Evolutionary conservation across 2,888 invertebrate genomes (phyloP).

Genomic region (Azorinus chamasolen): DNA sequence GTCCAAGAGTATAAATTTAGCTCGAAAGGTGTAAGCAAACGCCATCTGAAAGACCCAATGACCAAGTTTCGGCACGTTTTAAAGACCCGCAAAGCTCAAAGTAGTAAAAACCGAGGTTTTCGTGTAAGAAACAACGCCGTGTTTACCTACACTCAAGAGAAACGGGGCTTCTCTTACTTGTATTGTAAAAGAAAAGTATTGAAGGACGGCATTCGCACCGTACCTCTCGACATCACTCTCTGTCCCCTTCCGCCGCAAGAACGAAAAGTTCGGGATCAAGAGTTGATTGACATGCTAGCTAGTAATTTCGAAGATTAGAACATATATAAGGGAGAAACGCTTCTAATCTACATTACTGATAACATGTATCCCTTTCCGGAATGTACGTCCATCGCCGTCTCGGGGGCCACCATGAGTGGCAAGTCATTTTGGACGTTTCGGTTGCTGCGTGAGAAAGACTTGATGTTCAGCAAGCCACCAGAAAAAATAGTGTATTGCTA

Average conservation of each 20-base stretch:
- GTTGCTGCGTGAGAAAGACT: constrained; percentile 9
- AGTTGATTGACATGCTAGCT: constrained; percentile 24
- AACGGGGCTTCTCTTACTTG: constrained; percentile 44
- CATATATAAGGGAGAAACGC: too few species aligned
- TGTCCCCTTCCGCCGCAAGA: constrained; percentile 24
- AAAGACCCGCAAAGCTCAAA: constrained; percentile 19
- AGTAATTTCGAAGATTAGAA: constrained; percentile 7
- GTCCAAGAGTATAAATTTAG: constrained; percentile 46
- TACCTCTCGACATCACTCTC: constrained; percentile 37
- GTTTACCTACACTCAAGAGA: constrained; percentile 31
- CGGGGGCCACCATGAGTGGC: constrained; percentile 21
- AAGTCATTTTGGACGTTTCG: constrained; percentile 15
- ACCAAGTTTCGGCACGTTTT: constrained; percentile 35
- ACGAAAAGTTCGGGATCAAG: constrained; percentile 22
- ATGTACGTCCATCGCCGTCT: constrained; percentile 31
- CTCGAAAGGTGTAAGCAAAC: constrained; percentile 45
- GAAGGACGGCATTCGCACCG: constrained; percentile 42
- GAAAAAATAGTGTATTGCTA: constrained; percentile 30
- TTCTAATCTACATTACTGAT: background rate
- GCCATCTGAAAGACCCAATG: constrained; percentile 32
- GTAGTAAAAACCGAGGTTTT: constrained; percentile 33
- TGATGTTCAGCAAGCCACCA: constrained; percentile 28
- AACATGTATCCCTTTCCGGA: constrained; percentile 39
- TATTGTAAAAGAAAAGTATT: constrained; percentile 49
- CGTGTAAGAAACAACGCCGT: constrained; percentile 25